Conservation (phyloP, 1,140 invertebrate genomes). For the Pachyrhynchus sulphureomaculatus region DNA sequence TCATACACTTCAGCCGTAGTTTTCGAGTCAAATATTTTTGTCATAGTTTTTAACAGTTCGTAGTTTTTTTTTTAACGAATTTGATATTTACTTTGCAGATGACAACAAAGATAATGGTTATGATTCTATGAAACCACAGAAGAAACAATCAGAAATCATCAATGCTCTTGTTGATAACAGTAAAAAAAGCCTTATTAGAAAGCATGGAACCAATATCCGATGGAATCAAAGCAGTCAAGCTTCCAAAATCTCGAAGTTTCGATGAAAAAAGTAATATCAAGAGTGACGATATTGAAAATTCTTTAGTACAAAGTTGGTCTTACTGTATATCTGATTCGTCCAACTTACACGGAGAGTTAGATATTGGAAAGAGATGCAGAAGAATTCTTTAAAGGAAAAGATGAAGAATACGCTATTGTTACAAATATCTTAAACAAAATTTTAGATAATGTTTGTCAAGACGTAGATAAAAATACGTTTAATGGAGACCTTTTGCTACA, state of each 20-base stretch:
- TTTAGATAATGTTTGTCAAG: constrained; percentile 43
- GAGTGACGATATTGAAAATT: constrained; percentile 37
- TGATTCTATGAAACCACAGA: constrained; percentile 33
- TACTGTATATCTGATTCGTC: constrained; percentile 47
- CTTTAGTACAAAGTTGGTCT: constrained; percentile 50
- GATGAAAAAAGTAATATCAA: constrained; percentile 46
- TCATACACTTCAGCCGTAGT: no score
- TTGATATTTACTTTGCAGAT: no score
- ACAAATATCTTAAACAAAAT: constrained; percentile 44
- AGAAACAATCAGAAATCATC: constrained; percentile 28
- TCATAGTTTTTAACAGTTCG: no score
- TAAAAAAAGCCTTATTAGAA: constrained; percentile 50
- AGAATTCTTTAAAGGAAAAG: constrained; percentile 47
- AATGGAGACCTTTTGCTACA: neutral
- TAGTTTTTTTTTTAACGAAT: no score
- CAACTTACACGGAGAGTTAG: constrained; percentile 40
- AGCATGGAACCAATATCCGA: constrained; percentile 46
- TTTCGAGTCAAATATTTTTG: no score
- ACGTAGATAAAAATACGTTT: constrained; percentile 19
- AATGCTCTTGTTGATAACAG: constrained; percentile 30
- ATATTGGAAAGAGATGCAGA: constrained; percentile 47
- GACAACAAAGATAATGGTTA: constrained; percentile 40
- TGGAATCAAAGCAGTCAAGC: constrained; percentile 47
- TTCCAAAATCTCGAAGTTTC: constrained; percentile 50
- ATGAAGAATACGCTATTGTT: constrained; percentile 38